phyloP scores from a whole-genome alignment of 2,888 invertebrate species.

The Neoscelio sp. region DNA sequence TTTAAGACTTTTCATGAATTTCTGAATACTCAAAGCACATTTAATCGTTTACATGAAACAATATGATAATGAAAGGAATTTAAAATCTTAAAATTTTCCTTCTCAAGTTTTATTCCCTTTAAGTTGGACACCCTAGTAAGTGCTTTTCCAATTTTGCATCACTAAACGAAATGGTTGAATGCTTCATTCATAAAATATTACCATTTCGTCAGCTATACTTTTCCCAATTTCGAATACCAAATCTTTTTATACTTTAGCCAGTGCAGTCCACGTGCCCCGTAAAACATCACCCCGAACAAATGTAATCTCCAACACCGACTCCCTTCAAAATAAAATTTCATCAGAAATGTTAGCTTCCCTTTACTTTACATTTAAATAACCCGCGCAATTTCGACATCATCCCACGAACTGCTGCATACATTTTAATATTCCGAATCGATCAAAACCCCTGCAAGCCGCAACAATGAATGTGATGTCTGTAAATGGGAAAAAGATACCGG shows the following conservation, averaged over 20 bases:
- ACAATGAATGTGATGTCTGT: slow-evolving; percentile 3
- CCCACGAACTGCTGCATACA: slow-evolving; percentile 5
- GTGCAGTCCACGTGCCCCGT: slow-evolving; percentile 14
- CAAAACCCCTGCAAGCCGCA: slow-evolving; percentile 13
- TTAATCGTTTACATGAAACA: no score
- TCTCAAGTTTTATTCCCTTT: no score
- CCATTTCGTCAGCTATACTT: slow-evolving; percentile 19
- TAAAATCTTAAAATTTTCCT: no score
- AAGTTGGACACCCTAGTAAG: slow-evolving; percentile 15
- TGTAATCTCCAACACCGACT: slow-evolving; percentile 25
- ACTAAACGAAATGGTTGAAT: slow-evolving; percentile 16
- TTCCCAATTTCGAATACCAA: slow-evolving; percentile 15
- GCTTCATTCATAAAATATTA: slow-evolving; percentile 17
- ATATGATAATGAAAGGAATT: background rate
- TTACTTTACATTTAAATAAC: slow-evolving; percentile 54
- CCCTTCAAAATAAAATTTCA: slow-evolving; percentile 44
- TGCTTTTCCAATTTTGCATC: slow-evolving; percentile 16
- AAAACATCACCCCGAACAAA: slow-evolving; percentile 38
- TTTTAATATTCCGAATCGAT: slow-evolving; percentile 32
- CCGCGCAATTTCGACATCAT: background rate
- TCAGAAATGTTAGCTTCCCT: slow-evolving; percentile 33
- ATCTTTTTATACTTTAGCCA: slow-evolving; percentile 28
- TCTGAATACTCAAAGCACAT: no score
- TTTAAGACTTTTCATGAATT: background rate
- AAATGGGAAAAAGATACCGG: slow-evolving; percentile 1